Conservation (phyloP, 2,113 vertebrate genomes). For the Fukomys damarensis region DNA sequence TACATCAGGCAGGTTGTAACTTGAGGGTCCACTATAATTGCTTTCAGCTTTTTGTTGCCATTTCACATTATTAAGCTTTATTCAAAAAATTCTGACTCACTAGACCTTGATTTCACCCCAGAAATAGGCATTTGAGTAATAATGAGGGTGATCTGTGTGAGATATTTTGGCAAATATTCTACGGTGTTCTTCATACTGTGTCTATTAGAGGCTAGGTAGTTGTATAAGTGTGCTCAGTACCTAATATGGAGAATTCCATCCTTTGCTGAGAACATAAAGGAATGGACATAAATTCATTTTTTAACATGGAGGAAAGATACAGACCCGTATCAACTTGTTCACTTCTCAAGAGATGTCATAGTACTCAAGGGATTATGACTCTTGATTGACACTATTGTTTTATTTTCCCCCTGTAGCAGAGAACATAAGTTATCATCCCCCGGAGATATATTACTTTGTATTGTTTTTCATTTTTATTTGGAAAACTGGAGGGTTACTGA, state of each 20-base stretch:
- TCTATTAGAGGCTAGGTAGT: not conserved
- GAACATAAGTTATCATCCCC: not conserved
- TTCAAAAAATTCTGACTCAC: not conserved
- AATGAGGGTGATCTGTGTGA: not conserved
- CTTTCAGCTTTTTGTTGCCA: not conserved
- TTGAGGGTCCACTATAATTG: not conserved
- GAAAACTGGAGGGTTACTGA: not conserved
- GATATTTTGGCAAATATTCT: not conserved
- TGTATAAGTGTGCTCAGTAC: not conserved
- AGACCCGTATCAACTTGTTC: not conserved
- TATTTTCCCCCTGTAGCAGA: not conserved
- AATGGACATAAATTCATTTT: not conserved
- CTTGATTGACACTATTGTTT: not conserved
- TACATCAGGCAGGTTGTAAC: too few relatives aligned
- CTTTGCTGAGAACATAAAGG: not conserved
- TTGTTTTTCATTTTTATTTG: not conserved
- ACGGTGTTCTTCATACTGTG: not conserved
- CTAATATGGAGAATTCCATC: not conserved
- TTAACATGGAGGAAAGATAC: not conserved
- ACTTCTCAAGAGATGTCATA: not conserved
- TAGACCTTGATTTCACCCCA: not conserved
- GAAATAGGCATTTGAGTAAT: not conserved
- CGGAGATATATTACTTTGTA: not conserved
- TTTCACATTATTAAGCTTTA: not conserved
- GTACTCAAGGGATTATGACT: slow-evolving; percentile 21